Conservation (phyloP, 2,113 vertebrate species). For the Paramisgurnus dabryanus region DNA sequence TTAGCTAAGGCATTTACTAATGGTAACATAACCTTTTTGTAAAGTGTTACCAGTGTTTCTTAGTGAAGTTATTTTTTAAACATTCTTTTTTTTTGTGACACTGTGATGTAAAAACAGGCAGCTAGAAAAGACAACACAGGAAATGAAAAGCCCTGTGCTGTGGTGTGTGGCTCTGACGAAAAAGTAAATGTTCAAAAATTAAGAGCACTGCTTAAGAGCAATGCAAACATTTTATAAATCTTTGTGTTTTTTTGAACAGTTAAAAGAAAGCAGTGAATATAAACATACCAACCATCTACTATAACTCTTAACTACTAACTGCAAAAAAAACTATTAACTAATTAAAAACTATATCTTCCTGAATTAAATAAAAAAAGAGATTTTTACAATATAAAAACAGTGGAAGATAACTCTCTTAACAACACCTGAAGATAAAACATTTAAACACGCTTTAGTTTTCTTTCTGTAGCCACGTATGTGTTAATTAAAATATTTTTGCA, state of each 20-base stretch:
- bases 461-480: neutral
- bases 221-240: constrained; percentile 2
- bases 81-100: constrained; percentile 9
- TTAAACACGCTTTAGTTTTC: constrained; percentile 3
- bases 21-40: too few relatives aligned
- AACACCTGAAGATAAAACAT: neutral
- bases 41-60: too few relatives aligned
- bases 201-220: constrained; percentile 3
- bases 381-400: neutral
- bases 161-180: constrained; percentile 32
- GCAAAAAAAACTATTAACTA: too few relatives aligned
- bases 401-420: neutral
- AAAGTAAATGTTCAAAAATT: constrained; percentile 9
- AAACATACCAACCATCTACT: constrained; percentile 8
- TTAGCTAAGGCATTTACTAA: too few relatives aligned
- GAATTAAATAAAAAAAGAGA: neutral
- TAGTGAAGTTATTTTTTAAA: neutral
- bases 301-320: neutral
- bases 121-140: constrained; percentile 30
- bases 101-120: constrained; percentile 25
- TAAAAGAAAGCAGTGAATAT: neutral
- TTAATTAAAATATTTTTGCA: constrained; percentile 16
- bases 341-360: constrained; percentile 19
- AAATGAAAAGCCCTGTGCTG: constrained; percentile 30
- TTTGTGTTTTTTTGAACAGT: neutral